Conservation (phyloP, 2,113 vertebrate species). For the Apteryx mantelli region DNA sequence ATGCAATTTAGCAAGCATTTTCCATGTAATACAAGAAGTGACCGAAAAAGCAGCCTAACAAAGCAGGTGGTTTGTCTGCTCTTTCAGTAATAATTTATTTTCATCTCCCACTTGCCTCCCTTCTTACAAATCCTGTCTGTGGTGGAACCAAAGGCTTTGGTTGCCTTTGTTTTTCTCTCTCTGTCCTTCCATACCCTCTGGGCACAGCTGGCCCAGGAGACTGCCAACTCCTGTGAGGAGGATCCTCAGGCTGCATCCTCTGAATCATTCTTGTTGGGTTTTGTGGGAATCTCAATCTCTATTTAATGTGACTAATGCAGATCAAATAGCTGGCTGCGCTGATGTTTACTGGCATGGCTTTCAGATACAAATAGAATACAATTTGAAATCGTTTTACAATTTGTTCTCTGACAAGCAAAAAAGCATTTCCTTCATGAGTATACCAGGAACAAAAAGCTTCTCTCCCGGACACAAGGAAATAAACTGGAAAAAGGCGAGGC, state of each 20-base stretch:
- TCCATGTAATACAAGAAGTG: background rate
- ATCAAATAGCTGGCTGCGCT: background rate
- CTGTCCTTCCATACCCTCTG: background rate
- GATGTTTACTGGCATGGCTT: background rate
- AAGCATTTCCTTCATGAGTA: background rate
- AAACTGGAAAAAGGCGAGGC: background rate
- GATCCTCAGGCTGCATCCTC: background rate
- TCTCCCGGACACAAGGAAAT: background rate
- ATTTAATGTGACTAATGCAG: background rate
- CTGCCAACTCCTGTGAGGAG: background rate
- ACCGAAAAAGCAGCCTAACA: background rate
- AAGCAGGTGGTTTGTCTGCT: rapidly evolving
- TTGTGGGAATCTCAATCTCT: background rate
- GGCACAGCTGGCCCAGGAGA: background rate
- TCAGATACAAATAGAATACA: background rate
- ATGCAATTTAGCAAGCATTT: background rate
- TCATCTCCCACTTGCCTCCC: rapidly evolving
- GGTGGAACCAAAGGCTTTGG: background rate
- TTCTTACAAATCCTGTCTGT: background rate
- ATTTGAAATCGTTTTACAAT: background rate
- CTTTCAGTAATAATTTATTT: background rate
- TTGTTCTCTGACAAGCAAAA: background rate
- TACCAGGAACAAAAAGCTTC: background rate
- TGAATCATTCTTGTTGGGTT: background rate
- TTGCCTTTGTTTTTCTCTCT: background rate